phyloP scores from a whole-genome alignment of 2,113 vertebrate genomes.

The Ornithorhynchus anatinus region DNA sequence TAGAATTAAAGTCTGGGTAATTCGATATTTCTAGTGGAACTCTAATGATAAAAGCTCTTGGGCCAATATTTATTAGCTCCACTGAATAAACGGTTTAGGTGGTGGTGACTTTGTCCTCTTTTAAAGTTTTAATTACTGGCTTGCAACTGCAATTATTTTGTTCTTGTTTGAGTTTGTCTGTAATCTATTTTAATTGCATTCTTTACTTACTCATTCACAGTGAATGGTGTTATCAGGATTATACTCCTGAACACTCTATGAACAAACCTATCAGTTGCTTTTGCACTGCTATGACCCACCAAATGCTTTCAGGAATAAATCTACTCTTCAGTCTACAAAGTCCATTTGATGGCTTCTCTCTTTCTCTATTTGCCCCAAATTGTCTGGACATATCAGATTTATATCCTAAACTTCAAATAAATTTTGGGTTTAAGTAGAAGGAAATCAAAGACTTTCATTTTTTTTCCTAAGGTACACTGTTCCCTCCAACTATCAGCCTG shows the following conservation, averaged over 20 bases:
- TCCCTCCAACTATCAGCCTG: too few species aligned
- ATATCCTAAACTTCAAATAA: not conserved
- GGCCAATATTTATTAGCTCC: constrained; percentile 56
- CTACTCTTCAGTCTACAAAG: not conserved
- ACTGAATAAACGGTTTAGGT: constrained; percentile 52
- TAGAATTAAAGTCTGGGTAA: constrained; percentile 4
- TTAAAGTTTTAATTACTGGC: constrained; percentile 58
- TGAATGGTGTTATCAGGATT: constrained; percentile 32
- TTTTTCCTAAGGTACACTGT: too few species aligned
- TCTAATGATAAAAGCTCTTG: constrained; percentile 26
- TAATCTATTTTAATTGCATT: constrained; percentile 61
- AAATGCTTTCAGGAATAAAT: constrained; percentile 11
- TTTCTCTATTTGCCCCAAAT: not conserved
- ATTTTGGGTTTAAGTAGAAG: too few species aligned
- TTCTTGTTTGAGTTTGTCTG: constrained; percentile 57
- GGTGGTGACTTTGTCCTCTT: constrained; percentile 50
- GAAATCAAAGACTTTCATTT: too few species aligned
- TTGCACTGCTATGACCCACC: too few species aligned
- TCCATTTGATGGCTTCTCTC: not conserved
- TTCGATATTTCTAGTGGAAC: constrained; percentile 7
- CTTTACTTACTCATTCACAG: constrained; percentile 47
- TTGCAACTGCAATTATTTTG: constrained; percentile 55
- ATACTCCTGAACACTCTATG: constrained; percentile 29
- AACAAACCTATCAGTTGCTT: constrained; percentile 35
- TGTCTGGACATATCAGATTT: not conserved